phyloP scores from a whole-genome alignment of 2,797 vertebrate species.

The Sebastes taczanowskii region DNA sequence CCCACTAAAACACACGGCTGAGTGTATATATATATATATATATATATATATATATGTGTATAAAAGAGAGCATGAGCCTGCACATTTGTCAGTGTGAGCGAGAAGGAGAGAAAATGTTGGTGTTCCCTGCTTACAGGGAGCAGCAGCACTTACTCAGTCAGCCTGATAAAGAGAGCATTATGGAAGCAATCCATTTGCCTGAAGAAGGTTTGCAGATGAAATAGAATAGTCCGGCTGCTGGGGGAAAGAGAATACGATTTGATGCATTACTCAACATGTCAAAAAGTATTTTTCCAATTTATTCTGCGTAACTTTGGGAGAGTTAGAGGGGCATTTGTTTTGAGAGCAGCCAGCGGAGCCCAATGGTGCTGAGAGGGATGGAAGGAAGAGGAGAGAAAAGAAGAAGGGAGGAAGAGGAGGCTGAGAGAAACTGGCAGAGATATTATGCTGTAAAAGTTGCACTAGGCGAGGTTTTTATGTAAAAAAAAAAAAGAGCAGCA shows the following conservation, averaged over 20 bases:
- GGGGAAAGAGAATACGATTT: slow-evolving; percentile 60
- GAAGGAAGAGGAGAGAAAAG: background rate
- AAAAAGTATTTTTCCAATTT: slow-evolving; percentile 74
- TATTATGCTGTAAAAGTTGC: slow-evolving; percentile 33
- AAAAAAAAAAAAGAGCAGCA: background rate
- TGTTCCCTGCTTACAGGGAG: slow-evolving; percentile 49
- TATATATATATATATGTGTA: background rate
- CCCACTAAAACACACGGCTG: background rate
- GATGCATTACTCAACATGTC: slow-evolving; percentile 77
- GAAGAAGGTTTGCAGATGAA: slow-evolving; percentile 63
- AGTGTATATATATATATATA: background rate
- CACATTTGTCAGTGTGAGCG: slow-evolving; percentile 24
- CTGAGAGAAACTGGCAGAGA: slow-evolving; percentile 14
- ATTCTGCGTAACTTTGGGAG: slow-evolving; percentile 63
- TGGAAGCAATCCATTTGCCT: slow-evolving; percentile 67
- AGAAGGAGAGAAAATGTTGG: background rate
- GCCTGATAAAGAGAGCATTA: slow-evolving; percentile 69
- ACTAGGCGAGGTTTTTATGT: slow-evolving; percentile 11
- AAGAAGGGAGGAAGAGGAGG: background rate
- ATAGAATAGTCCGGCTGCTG: slow-evolving; percentile 54
- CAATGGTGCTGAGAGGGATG: slow-evolving; percentile 36
- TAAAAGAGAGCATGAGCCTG: background rate
- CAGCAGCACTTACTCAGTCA: slow-evolving; percentile 53
- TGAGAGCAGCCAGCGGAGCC: slow-evolving; percentile 45
- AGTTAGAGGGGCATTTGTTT: slow-evolving; percentile 63